Base-by-base conservation (phyloP, 1,140 invertebrate species). In the Bacillus rossius region DNA sequence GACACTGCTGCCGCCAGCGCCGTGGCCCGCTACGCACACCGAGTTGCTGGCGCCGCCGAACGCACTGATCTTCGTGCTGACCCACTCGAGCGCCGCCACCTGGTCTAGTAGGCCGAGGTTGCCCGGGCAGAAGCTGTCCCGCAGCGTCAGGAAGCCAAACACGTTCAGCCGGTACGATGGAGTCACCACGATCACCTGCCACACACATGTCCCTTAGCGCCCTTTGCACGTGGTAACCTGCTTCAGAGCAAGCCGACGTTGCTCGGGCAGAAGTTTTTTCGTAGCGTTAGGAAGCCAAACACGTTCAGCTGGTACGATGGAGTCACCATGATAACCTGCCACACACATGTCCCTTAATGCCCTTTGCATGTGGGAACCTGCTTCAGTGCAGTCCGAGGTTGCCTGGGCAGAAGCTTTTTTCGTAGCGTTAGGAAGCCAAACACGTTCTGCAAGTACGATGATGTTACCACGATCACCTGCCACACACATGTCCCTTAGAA, bases 91-190 rank as follows among this genome's bases (percentile, higher is more conserved):
- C 0, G 92, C 90, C 5, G 92, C 87, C 37, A 92, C 81, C 77
- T 96, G 94, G 68, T 98, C 94, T 75, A 92, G 82, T 64, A 98
- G 74, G 0, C 94, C 96, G 65, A 84, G 92, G 74, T 98, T 98
- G 13, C 94, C 95, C 0, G 92, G 84, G 1, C 89, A 85, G 68
- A 92, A 87, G 4, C 84, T 82, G 64, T 90, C 88, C 54, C 84
- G 81, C 8, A 92, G 85, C 20, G 88, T 88, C 64, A 97, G 86
- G 74, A 96, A 98, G n/a, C 95, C 94, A 62, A 98, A 86, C 51
- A 91, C 87, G 67, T 88, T 89, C 19, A 92, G 69, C 1, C 89
- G 81, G 70, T 88, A 92, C 0, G 87, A 85, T 10, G 89, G 80
- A 1, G 88, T 88, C 1, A 91, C 84, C 17, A 92, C 84, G 55